These are phyloP conservation scores for Steatornis caripensis DNA, from an alignment of 2,113 vertebrate genomes.

Conservation along the genomic window DNA sequence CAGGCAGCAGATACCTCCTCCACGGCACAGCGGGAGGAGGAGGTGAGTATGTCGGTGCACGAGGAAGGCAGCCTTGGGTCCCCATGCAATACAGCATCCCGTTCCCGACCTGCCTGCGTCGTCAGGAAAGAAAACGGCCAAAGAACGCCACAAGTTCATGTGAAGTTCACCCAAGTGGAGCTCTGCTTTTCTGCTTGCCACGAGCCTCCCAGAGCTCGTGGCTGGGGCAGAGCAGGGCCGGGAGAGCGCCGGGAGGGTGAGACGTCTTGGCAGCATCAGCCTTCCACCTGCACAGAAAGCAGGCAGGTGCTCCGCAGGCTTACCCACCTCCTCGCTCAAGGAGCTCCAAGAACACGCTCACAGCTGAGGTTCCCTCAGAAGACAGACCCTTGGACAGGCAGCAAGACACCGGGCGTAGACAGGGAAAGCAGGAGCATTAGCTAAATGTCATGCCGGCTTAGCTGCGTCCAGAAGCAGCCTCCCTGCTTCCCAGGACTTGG, in stretches of 20 bases:
- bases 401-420: neutral
- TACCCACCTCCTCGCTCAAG: neutral
- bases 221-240: neutral
- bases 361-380: neutral
- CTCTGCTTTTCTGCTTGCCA: neutral
- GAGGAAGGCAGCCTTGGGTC: neutral
- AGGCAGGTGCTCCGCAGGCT: fast-evolving
- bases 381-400: neutral
- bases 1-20: neutral
- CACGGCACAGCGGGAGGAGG: neutral
- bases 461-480: neutral
- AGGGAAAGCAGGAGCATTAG: neutral
- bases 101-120: neutral
- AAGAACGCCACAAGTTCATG: neutral
- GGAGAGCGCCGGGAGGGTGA: neutral
- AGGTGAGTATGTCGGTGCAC: fast-evolving
- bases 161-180: neutral
- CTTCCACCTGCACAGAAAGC: neutral
- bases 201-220: neutral
- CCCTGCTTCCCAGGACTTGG: neutral
- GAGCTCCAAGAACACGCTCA: neutral
- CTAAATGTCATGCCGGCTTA: neutral
- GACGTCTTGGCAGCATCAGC: neutral
- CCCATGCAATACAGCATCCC: neutral
- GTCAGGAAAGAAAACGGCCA: neutral